Base-by-base conservation (phyloP, 2,797 vertebrate species). In the Tachyglossus aculeatus region DNA sequence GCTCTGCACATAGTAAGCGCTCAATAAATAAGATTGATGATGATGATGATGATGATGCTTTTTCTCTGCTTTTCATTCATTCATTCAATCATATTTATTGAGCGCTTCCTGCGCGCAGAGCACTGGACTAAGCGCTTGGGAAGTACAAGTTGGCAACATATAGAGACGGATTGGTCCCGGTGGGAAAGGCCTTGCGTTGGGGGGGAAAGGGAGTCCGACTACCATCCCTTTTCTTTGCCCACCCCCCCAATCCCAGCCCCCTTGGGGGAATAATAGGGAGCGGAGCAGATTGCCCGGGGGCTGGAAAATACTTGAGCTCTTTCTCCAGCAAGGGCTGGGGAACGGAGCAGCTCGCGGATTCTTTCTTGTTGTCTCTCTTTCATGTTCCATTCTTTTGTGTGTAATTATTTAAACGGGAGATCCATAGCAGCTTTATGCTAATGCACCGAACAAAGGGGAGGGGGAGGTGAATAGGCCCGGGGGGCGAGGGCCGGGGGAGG, bases 401-500 rank as follows among this genome's bases (percentile, higher is more conserved):
- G 94, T 94, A 94, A 95, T 96, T 95, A 95, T 96, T 95, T 96
- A 93, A 95, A 94, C 95, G 92, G 90, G 92, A 87, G 89, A 94
- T 94, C 95, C 94, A 82, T 82, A 92, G 94, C 95, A 96, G 96
- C 96, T 96, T 96, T 96, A 97, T 96, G 95, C 95, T 96, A 97
- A 97, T 96, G 71, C 85, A 81, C 70, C 12, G 88, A 93, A 96
- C 95, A 96, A 96, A 95, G 91, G 84, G 87, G 77, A 87, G 88
- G 91, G 94, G 92, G 92, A 84, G 43, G 63, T 71, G 73, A 48
- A 77, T 61, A 74, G 78, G 77, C 72, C 54, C 33, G 25, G 52
- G 71, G 44, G 63, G 71, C 76, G 67, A 62, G 38, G n/a, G 13
- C 15, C 19, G 47, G 57, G 60, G 36, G 77, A 57, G 38, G 6